phyloP scores from a whole-genome alignment of 2,797 vertebrate genomes.

The Naso thynnoides region DNA sequence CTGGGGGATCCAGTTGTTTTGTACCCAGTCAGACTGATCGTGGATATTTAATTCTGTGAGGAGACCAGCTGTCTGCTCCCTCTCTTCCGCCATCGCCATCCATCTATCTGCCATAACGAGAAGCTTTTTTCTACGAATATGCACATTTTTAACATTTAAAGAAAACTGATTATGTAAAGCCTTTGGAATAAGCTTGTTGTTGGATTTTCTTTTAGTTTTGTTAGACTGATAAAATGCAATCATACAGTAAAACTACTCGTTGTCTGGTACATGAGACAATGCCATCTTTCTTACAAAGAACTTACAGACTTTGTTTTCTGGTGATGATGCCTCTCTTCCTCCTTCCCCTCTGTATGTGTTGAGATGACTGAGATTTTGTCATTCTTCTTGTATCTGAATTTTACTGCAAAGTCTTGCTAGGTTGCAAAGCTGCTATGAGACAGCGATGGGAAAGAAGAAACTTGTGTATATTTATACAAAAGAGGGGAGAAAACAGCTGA shows the following conservation, averaged over 20 bases:
- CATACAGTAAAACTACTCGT: constrained; percentile 75
- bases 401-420: constrained; percentile 89
- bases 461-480: constrained; percentile 89
- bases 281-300: constrained; percentile 45
- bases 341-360: constrained; percentile 3
- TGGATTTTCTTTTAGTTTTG: constrained; percentile 74
- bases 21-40: constrained; percentile 74
- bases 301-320: constrained; percentile 23
- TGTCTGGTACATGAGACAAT: constrained; percentile 84
- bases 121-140: constrained; percentile 68
- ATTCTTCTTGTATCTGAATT: constrained; percentile 84
- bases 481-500: constrained; percentile 84
- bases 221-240: constrained; percentile 58
- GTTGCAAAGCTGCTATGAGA: constrained; percentile 92
- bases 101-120: constrained; percentile 77
- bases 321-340: constrained; percentile 29
- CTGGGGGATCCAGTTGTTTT: constrained; percentile 83
- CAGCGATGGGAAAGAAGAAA: constrained; percentile 84
- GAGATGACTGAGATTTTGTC: constrained; percentile 75
- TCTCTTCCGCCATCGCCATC: constrained; percentile 44
- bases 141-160: constrained; percentile 76
- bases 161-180: constrained; percentile 61
- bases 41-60: constrained; percentile 81
- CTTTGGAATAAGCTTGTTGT: constrained; percentile 74
- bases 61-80: constrained; percentile 59